Conservation (phyloP, 2,113 vertebrate species). For the Eclectus roratus region DNA sequence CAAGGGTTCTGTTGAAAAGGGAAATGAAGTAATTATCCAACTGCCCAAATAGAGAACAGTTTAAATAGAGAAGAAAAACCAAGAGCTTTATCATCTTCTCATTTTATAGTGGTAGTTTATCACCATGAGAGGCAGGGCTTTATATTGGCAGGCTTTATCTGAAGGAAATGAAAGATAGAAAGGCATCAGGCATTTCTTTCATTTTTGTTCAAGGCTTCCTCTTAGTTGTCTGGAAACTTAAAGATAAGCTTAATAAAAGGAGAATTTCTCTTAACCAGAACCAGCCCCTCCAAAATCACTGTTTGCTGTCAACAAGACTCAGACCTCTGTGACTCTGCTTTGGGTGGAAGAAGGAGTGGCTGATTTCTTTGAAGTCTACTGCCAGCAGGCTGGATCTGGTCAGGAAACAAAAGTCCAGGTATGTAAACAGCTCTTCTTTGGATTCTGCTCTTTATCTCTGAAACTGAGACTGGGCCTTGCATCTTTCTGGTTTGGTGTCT, state of each 20-base stretch:
- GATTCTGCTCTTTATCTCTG: neutral
- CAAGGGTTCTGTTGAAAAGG: slow-evolving; percentile 54
- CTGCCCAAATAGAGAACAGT: slow-evolving; percentile 50
- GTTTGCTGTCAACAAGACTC: slow-evolving; percentile 90
- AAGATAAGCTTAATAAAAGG: neutral
- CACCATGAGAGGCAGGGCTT: neutral
- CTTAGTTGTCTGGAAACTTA: neutral
- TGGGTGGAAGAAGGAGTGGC: slow-evolving; percentile 94
- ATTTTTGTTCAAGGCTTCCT: neutral
- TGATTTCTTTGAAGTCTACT: slow-evolving; percentile 90
- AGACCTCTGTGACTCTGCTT: slow-evolving; percentile 89
- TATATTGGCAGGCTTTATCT: neutral
- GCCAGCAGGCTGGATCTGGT: slow-evolving; percentile 71
- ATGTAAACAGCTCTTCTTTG: neutral
- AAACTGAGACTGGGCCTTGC: neutral
- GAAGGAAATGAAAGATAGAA: neutral
- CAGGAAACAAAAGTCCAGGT: slow-evolving; percentile 81
- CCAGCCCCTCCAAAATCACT: slow-evolving; percentile 90
- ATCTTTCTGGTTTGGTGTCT: neutral
- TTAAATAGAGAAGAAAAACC: slow-evolving; percentile 3
- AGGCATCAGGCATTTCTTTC: neutral
- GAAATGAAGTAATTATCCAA: slow-evolving; percentile 58
- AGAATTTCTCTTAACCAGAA: slow-evolving; percentile 70
- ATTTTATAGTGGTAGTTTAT: neutral
- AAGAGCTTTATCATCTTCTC: neutral